Percentiles rank a stretch among this genome's conserved stretches.
phyloP scores from a whole-genome alignment of 2,113 vertebrate species.

The Polyodon spathula region DNA sequence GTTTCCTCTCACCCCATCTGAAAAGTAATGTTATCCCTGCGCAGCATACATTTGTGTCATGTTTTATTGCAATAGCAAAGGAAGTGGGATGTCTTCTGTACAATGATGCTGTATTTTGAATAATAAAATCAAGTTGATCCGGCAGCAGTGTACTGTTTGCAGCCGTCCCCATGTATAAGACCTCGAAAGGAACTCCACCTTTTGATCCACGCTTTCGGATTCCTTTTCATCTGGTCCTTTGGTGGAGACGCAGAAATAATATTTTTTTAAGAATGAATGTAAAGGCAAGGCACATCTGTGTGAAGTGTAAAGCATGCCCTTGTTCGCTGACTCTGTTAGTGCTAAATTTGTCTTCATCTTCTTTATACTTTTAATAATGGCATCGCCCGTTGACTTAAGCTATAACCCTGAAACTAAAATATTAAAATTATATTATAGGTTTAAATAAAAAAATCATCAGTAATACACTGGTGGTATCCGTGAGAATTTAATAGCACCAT shows the following conservation, averaged over 20 bases:
- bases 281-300: background rate
- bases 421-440: background rate
- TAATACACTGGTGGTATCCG: background rate
- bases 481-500: no score
- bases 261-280: background rate
- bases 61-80: no score
- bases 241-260: background rate
- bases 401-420: background rate
- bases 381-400: background rate
- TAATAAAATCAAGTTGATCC: no score
- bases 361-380: background rate
- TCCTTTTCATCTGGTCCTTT: constrained; percentile 1
- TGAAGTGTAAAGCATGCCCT: constrained; percentile 2
- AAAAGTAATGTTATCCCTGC: no score
- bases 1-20: no score
- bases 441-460: background rate
- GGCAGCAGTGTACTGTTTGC: background rate
- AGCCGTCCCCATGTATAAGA: background rate
- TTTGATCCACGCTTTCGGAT: background rate
- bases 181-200: background rate
- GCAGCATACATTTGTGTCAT: no score
- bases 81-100: no score
- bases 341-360: background rate
- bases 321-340: background rate
- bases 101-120: no score